Base-by-base conservation (phyloP, 1,140 invertebrate genomes). In the Ceratitis capitata region DNA sequence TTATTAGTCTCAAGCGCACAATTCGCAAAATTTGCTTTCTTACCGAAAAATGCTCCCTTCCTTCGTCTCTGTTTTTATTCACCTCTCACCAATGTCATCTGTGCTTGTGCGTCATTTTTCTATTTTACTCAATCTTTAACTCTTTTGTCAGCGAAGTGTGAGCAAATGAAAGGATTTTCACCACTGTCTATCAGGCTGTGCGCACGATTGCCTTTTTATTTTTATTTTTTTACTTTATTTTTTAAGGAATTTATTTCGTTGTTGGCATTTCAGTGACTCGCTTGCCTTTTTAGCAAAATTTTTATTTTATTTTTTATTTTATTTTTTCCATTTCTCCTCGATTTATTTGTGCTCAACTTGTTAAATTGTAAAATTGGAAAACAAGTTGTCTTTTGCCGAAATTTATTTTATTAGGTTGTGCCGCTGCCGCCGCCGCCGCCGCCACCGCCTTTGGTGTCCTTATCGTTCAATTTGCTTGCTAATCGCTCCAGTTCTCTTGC, bases 1-100 rank as follows among this genome's bases (percentile, higher is more conserved):
- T 91, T 91, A 91, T 91, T 91, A 91, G 90, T 91, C 90, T 91
- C 90, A 84, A 89, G 90, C 90, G 90, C 90, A 91, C 90, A 91
- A 91, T 91, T 91, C 88, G 86, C 89, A 89, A 89, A 90, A 91
- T 91, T 91, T 91, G 89, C 85, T 82, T n/a, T 53, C 82, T 53
- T 83, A 51, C 47, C 6, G 29, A 82, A 39, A n/a, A n/a, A n/a
- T n/a, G n/a, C n/a, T n/a, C n/a, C n/a, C n/a, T n/a, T n/a, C n/a
- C n/a, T 82, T 49, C 39, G 14, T 9, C 29, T 64, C 29, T 35
- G 23, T 78, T 3, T 78, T 78, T 45, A 12, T n/a, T 78, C 3
- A 2, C 35, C 32, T 19, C 14, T 12, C 32, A 32, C 29, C 61
- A 16, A 19, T 69, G 61, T 69, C 35, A 69, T 69, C 39, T 35